phyloP scores from a whole-genome alignment of 2,888 invertebrate genomes.

The Cantharis nigra region DNA sequence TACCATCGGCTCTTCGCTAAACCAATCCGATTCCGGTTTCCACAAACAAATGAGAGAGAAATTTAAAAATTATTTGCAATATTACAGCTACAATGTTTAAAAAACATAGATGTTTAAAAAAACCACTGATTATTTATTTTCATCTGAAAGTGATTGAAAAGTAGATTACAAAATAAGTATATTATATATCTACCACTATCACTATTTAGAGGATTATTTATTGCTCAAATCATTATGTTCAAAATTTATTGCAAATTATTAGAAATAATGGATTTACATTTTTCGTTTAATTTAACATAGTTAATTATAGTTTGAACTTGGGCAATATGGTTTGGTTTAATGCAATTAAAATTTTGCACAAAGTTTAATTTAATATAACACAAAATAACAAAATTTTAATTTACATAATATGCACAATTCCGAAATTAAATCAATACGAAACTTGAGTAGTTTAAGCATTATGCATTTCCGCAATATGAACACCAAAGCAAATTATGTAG shows the following conservation, averaged over 20 bases:
- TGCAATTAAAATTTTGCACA: not conserved
- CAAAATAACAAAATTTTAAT: not conserved
- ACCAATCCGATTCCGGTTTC: too few species aligned
- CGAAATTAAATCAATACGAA: not conserved
- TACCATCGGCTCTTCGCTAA: too few species aligned
- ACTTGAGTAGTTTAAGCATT: not conserved
- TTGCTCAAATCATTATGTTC: not conserved
- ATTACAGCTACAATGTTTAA: too few species aligned
- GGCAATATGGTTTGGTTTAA: not conserved
- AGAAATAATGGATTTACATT: not conserved
- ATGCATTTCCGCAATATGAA: not conserved
- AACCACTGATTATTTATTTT: too few species aligned
- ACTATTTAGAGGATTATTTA: not conserved
- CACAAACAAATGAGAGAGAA: too few species aligned
- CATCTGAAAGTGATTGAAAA: too few species aligned
- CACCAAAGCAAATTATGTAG: not conserved
- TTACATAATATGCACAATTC: not conserved
- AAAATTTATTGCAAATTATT: not conserved
- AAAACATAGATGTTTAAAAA: too few species aligned
- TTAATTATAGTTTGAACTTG: not conserved
- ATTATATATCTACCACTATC: too few species aligned
- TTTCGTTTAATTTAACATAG: not conserved
- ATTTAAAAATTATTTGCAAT: too few species aligned
- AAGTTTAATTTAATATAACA: not conserved
- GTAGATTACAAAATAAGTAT: too few species aligned